Evolutionary conservation across 2,113 vertebrate species (phyloP), one percentile per base, ranked within the genome.

Genomic region (Murina feae): DNA sequence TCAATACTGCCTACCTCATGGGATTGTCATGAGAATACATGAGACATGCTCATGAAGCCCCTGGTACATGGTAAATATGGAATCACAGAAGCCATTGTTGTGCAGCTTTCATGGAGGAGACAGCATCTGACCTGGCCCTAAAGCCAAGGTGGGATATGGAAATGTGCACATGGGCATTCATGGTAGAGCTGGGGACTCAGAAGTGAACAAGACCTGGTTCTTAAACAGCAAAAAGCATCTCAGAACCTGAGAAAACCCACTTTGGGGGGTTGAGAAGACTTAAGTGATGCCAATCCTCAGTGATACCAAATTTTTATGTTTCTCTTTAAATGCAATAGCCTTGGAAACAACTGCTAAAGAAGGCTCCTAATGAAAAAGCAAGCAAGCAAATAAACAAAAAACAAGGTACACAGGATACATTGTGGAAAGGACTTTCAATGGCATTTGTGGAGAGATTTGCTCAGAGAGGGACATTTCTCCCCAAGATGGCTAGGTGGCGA

Each of bases 161-260:
- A n/a, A 16, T 0, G 1, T 0, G 23, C 20, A 12, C 9, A 1
- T 0, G 14, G 32, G 11, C 10, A 4, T 21, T 49, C 72, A 0
- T 9, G 80, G 25, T 30, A 12, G 39, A 20, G 23, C 4, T 0
- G 1, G 49, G 74, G 13, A 20, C 47, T 68, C 32, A 9, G 42
- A 42, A 58, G 35, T 35, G 3, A 63, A 53, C 2, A 6, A 21
- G 25, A 11, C 21, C 23, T 9, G 0, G 16, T 32, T 82, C 32
- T 76, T 60, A 78, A 78, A 2, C 1, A 16, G 35, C 10, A 86
- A 9, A n/a, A 39, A 53, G 17, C 47, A 53, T 28, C 79, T 47
- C 17, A 87, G 25, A 37, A 51, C 49, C 14, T 3, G 30, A 89
- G 9, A n/a, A 5, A 90, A 51, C 25, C 13, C 42, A 25, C 21